Evolutionary conservation across 2,113 vertebrate species (phyloP).

Genomic region (Podarcis raffonei): DNA sequence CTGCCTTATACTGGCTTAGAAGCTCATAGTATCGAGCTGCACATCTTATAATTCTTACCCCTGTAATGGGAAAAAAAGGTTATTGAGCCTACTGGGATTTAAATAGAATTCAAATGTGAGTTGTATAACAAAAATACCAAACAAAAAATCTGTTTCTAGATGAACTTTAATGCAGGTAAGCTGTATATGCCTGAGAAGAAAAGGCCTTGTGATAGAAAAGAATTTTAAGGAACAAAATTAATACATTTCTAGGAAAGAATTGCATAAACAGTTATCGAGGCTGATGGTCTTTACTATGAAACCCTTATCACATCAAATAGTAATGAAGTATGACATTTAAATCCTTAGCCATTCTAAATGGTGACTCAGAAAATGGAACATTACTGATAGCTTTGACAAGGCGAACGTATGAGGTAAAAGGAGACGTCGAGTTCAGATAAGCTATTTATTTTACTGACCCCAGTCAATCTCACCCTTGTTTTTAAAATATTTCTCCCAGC

Average conservation of each 20-base stretch:
- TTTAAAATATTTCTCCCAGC: slow-evolving; percentile 53
- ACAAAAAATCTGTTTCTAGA: slow-evolving; percentile 54
- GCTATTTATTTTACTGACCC: slow-evolving; percentile 60
- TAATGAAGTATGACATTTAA: slow-evolving; percentile 61
- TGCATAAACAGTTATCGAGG: slow-evolving; percentile 51
- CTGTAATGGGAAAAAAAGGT: slow-evolving; percentile 45
- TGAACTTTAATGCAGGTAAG: slow-evolving; percentile 60
- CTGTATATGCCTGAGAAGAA: slow-evolving; percentile 48
- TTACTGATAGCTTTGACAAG: slow-evolving; percentile 58
- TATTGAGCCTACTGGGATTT: slow-evolving; percentile 39
- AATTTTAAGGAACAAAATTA: slow-evolving; percentile 57
- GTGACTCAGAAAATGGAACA: slow-evolving; percentile 56
- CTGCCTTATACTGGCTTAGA: too few relatives aligned
- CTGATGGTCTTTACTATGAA: slow-evolving; percentile 43
- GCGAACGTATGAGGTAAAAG: slow-evolving; percentile 49
- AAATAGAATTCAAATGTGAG: slow-evolving; percentile 62
- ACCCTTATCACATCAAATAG: slow-evolving; percentile 47
- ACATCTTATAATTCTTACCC: slow-evolving; percentile 48
- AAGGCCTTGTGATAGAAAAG: slow-evolving; percentile 46
- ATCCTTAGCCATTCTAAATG: slow-evolving; percentile 56
- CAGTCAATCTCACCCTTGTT: slow-evolving; percentile 26
- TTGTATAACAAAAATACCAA: slow-evolving; percentile 59
- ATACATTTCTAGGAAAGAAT: slow-evolving; percentile 37
- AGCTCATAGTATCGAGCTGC: slow-evolving; percentile 22
- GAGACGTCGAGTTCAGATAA: slow-evolving; percentile 43